These are phyloP conservation scores for Muscina levida DNA, from an alignment of 2,888 invertebrate species.

Conservation along the genomic window DNA sequence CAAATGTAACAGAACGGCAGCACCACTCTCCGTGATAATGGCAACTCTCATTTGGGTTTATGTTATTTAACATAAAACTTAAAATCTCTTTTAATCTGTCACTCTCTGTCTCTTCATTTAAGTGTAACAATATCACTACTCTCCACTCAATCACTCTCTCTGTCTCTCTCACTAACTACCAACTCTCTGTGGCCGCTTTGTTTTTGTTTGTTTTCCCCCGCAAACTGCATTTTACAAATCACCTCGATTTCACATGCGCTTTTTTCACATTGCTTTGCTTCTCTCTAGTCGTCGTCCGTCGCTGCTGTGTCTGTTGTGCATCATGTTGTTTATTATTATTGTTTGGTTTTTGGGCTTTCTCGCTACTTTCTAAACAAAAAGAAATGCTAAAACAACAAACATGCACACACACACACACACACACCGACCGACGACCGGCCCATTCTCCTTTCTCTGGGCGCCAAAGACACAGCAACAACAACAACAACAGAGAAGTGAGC, in stretches of 20 bases:
- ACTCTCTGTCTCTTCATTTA: background rate
- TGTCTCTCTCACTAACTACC: background rate
- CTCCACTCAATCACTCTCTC: no score
- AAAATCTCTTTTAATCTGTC: background rate
- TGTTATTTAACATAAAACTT: constrained; percentile 37
- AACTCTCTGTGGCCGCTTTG: background rate
- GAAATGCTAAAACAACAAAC: constrained; percentile 20
- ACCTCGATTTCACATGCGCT: background rate
- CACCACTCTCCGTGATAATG: no score
- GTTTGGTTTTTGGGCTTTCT: constrained; percentile 62
- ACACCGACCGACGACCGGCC: no score
- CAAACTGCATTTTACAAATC: constrained; percentile 8
- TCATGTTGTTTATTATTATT: constrained; percentile 46
- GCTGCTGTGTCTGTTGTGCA: constrained; percentile 25
- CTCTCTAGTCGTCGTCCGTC: no score
- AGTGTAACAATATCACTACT: no score
- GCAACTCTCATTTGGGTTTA: background rate
- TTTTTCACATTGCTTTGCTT: background rate
- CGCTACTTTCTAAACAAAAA: constrained; percentile 66
- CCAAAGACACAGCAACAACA: constrained; percentile 2
- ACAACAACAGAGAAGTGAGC: background rate
- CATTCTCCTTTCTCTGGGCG: constrained; percentile 3
- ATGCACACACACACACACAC: background rate
- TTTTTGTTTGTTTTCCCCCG: background rate
- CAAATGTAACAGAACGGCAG: constrained; percentile 7